phyloP scores from a whole-genome alignment of 2,888 invertebrate genomes.

The Neoaliturus tenellus region DNA sequence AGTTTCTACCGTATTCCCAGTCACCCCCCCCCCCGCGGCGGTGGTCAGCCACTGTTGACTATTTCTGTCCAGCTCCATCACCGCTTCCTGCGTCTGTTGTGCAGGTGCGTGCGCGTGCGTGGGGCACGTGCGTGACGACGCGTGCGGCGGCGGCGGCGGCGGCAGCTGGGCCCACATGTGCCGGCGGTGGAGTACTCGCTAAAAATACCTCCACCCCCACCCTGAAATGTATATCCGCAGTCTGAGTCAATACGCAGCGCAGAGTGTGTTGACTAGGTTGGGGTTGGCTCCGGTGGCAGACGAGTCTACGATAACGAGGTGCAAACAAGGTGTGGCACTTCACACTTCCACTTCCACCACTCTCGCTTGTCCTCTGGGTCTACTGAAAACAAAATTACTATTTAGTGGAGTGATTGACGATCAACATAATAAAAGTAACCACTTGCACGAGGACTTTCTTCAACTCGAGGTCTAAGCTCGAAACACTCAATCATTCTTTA shows the following conservation, averaged over 20 bases:
- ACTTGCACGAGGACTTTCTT: too few relatives aligned
- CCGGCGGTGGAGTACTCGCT: conserved; percentile 24
- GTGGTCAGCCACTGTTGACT: conserved; percentile 5
- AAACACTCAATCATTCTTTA: too few relatives aligned
- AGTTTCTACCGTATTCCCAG: too few relatives aligned
- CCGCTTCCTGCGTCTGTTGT: conserved; percentile 11
- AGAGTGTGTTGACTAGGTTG: not conserved
- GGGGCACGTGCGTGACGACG: not conserved
- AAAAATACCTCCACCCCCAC: conserved; percentile 32
- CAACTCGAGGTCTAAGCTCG: too few relatives aligned
- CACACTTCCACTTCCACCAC: too few relatives aligned
- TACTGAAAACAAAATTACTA: not conserved
- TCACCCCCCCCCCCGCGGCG: not conserved
- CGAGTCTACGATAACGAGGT: not conserved
- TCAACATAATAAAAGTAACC: too few relatives aligned
- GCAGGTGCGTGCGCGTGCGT: not conserved
- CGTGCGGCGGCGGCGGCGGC: too few relatives aligned
- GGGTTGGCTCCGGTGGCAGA: not conserved
- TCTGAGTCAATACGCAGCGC: conserved; percentile 23
- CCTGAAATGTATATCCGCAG: conserved; percentile 32
- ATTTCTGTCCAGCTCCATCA: conserved; percentile 29
- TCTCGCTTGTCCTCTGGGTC: too few relatives aligned
- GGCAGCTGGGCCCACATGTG: conserved; percentile 29
- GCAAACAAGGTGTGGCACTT: not conserved
- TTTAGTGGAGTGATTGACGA: too few relatives aligned